Evolutionary conservation across 2,888 invertebrate genomes (phyloP).

Genomic region (Drosophila macrospina): DNA sequence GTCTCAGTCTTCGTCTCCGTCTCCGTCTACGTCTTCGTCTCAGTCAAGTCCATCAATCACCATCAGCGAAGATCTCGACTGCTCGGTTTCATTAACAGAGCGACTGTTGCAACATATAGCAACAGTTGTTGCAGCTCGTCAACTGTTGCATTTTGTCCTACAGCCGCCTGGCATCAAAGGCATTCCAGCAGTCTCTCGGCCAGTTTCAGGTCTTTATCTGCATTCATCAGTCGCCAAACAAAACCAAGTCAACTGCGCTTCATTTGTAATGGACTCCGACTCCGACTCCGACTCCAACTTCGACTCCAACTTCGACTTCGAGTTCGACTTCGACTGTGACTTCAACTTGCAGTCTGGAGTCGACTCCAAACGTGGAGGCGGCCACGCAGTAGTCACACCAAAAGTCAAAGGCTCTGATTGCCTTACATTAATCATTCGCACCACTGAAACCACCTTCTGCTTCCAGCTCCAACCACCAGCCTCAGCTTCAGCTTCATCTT

Average conservation of each 20-base stretch:
- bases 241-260: conserved; percentile 79
- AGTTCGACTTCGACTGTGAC: neutral
- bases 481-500: neutral
- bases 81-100: conserved; percentile 71
- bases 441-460: conserved; percentile 8
- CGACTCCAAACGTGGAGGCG: conserved; percentile 62
- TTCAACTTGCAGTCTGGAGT: neutral
- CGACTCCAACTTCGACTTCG: neutral
- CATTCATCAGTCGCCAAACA: conserved; percentile 81
- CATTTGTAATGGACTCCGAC: conserved; percentile 74
- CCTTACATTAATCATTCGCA: conserved; percentile 69
- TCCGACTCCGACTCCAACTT: neutral
- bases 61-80: conserved; percentile 31
- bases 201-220: conserved; percentile 67
- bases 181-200: conserved; percentile 57
- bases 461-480: neutral
- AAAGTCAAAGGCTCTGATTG: conserved; percentile 74
- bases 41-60: conserved; percentile 70
- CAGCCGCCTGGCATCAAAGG: conserved; percentile 71
- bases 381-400: conserved; percentile 70
- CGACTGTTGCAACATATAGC: conserved; percentile 11
- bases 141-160: conserved; percentile 80
- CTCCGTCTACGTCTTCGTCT: neutral
- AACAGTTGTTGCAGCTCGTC: conserved; percentile 57
- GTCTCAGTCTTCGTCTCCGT: conserved; percentile 1